Percentiles rank a stretch among this genome's conserved stretches.
phyloP scores from a whole-genome alignment of 2,113 vertebrate genomes.

The Microtus ochrogaster region DNA sequence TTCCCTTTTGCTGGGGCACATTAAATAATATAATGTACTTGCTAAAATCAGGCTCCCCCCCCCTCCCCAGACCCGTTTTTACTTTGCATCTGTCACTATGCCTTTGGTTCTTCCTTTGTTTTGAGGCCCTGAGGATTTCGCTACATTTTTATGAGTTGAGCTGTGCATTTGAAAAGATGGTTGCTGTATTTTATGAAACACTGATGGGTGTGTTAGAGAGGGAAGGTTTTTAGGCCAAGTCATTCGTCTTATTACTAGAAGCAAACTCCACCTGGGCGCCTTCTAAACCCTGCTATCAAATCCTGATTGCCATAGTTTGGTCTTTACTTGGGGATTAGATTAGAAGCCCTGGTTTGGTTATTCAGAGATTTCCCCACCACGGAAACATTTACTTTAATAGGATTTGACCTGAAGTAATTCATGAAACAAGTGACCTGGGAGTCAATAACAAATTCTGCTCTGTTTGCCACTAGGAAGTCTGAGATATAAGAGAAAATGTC shows the following conservation, averaged over 20 bases:
- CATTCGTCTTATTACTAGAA: slow-evolving; percentile 55
- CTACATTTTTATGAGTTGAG: slow-evolving; percentile 60
- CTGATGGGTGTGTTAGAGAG: slow-evolving; percentile 56
- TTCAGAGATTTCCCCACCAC: slow-evolving; percentile 70
- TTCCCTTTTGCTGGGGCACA: background rate
- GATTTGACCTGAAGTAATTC: slow-evolving; percentile 76
- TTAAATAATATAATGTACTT: slow-evolving; percentile 38
- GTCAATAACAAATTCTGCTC: slow-evolving; percentile 68
- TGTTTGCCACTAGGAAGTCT: slow-evolving; percentile 66
- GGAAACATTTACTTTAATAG: slow-evolving; percentile 76
- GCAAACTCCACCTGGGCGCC: slow-evolving; percentile 58
- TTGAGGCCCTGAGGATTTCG: slow-evolving; percentile 23
- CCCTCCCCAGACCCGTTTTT: background rate
- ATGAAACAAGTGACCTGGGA: slow-evolving; percentile 70
- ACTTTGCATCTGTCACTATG: slow-evolving; percentile 51
- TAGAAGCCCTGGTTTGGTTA: slow-evolving; percentile 58
- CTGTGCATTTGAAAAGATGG: slow-evolving; percentile 74
- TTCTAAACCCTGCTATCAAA: slow-evolving; percentile 56
- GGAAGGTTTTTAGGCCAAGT: slow-evolving; percentile 64
- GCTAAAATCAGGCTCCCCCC: background rate
- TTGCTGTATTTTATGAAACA: slow-evolving; percentile 75
- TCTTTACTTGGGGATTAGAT: slow-evolving; percentile 50
- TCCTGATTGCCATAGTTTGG: slow-evolving; percentile 18
- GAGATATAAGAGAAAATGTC: slow-evolving; percentile 33
- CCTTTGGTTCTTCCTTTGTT: slow-evolving; percentile 66